Conservation (phyloP, 2,888 invertebrate species). For the Galeruca laticollis region DNA sequence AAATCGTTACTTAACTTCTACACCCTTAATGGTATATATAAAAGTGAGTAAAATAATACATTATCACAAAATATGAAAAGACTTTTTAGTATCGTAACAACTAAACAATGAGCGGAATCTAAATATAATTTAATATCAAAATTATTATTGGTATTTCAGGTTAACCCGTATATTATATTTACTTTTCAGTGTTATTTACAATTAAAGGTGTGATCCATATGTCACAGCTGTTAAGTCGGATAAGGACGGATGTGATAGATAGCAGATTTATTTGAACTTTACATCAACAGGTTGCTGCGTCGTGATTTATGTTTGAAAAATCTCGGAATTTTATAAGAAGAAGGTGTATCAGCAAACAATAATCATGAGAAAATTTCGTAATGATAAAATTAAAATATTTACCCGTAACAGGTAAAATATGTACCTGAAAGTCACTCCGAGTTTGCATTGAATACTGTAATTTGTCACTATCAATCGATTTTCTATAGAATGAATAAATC, state of each 20-base stretch:
- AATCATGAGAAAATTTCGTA: conserved; percentile 11
- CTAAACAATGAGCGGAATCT: too few relatives aligned
- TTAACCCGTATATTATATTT: background rate
- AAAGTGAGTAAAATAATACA: too few relatives aligned
- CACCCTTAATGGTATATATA: too few relatives aligned
- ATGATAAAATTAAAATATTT: conserved; percentile 17
- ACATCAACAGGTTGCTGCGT: conserved; percentile 11
- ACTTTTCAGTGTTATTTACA: background rate
- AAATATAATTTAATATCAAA: background rate
- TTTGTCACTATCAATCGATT: conserved; percentile 35
- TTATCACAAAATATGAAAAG: too few relatives aligned
- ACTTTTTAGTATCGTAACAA: too few relatives aligned
- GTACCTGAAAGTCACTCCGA: conserved; percentile 15
- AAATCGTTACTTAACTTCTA: too few relatives aligned
- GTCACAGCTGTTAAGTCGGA: background rate
- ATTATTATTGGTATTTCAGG: background rate
- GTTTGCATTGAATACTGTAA: conserved; percentile 40
- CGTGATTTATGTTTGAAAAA: conserved; percentile 2
- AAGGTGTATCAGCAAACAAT: conserved; percentile 3
- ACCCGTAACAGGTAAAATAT: conserved; percentile 11
- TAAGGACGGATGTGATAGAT: conserved; percentile 1
- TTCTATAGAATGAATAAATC: conserved; percentile 23
- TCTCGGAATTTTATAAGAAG: conserved; percentile 11
- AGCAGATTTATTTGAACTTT: conserved; percentile 1
- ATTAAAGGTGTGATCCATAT: background rate